Evolutionary conservation across 1,140 invertebrate species (phyloP).

Genomic region (Pentalonia nigronervosa): DNA sequence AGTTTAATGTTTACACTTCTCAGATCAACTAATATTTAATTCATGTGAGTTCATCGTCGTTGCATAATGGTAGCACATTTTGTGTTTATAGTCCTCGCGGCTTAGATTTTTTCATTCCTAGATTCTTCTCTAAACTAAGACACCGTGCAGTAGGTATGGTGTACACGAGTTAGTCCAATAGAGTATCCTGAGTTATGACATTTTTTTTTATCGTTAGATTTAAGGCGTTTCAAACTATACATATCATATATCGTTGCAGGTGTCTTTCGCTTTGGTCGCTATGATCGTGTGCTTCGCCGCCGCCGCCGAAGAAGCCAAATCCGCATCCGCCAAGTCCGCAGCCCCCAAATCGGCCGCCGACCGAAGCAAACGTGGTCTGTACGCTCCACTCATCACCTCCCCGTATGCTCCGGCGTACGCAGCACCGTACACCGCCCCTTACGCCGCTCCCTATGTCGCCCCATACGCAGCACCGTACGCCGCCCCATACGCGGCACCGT

Average conservation of each 20-base stretch:
- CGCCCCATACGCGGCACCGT: not conserved
- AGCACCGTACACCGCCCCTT: conserved; percentile 20
- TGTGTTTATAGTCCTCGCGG: too few relatives aligned
- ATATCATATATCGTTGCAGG: not conserved
- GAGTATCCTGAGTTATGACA: not conserved
- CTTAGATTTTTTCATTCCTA: too few relatives aligned
- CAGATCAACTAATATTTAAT: not conserved
- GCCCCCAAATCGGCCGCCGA: not conserved
- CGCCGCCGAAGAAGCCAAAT: conserved; percentile 35
- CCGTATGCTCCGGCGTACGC: conserved; percentile 22
- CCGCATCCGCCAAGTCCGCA: not conserved
- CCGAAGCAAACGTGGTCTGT: conserved; percentile 40
- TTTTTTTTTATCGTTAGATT: not conserved
- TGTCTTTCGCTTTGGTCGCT: conserved; percentile 17
- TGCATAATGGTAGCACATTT: not conserved
- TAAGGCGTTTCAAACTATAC: too few relatives aligned
- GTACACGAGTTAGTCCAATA: not conserved
- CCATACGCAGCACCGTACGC: not conserved
- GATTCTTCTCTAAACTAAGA: not conserved
- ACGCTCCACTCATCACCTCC: conserved; percentile 25
- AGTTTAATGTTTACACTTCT: not conserved
- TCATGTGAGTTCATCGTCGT: not conserved
- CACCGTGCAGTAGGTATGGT: not conserved
- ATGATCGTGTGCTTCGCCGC: conserved; percentile 37
- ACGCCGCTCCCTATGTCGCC: not conserved